Evolutionary conservation across 2,113 vertebrate genomes (phyloP), one percentile per base, ranked within the genome.

Genomic region (Zosterops hypoxanthus): DNA sequence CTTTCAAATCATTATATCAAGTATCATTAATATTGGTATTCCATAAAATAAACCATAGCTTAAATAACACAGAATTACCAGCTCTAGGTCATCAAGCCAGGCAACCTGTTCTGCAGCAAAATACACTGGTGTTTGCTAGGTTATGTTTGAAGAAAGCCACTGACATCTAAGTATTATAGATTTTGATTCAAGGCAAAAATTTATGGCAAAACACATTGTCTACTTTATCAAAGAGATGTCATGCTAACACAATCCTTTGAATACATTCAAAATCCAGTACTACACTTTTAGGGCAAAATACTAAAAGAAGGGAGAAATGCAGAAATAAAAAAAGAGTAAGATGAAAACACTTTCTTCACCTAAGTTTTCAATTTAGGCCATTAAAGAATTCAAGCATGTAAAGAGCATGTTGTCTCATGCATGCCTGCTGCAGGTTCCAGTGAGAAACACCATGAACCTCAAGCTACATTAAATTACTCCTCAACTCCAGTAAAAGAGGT

Each of bases 181-280:
- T 79, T 91, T 91, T 91, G 66, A 76, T 31, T 56, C 41, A 60
- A 81, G 31, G 20, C 12, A 91, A 81, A 86, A 55, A 41, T 46
- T 82, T 68, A 53, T 20, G 36, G 69, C 12, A 71, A 79, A 87
- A 61, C 22, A 23, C 8, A 60, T 31, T 93, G 39, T 95, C 81
- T 82, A 34, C 6, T 10, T 24, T 47, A 31, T 65, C 53, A 92
- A 69, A 72, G 20, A 72, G 26, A 53, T 34, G 22, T 49, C 26
- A 61, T 29, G 33, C 8, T n/a, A 76, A 63, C 9, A 33, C 0
- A 0, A 69, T 46, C 23, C 14, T n/a, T 11, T 14, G 11, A 81
- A 68, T 44, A 56, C 8, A 47, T 92, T 34, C 11, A 70, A 64
- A 95, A 90, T 70, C 26, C 46, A 77, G 15, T 53, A 16, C 24